phyloP scores from a whole-genome alignment of 2,888 invertebrate species.

The Cantharis lateralis region DNA sequence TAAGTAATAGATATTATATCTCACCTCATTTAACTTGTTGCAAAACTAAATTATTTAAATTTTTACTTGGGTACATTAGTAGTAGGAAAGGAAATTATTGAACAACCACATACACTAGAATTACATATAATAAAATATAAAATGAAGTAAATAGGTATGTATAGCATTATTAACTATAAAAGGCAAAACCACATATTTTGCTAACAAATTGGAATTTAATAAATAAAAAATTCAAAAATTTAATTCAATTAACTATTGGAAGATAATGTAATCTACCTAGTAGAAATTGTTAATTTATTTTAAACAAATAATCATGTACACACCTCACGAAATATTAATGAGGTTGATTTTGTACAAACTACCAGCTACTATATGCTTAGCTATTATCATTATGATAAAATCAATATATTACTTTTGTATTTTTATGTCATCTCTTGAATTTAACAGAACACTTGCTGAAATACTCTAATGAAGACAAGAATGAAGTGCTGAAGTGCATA shows the following conservation, averaged over 20 bases:
- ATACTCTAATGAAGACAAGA: neutral
- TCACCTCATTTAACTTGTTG: neutral
- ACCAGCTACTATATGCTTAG: neutral
- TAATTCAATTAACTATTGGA: neutral
- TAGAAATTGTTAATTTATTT: neutral
- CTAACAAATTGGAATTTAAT: neutral
- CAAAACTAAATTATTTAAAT: conserved; percentile 2
- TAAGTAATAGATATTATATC: neutral
- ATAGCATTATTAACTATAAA: neutral
- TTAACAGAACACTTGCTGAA: neutral
- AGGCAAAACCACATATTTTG: neutral
- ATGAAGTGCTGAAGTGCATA: neutral
- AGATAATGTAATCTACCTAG: neutral
- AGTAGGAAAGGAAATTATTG: neutral
- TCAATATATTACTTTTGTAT: neutral
- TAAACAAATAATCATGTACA: neutral
- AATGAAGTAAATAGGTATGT: neutral
- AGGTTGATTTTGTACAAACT: neutral
- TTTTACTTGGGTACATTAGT: neutral
- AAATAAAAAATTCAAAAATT: neutral
- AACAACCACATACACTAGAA: neutral
- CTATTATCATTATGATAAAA: neutral
- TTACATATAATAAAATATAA: neutral
- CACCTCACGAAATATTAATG: neutral
- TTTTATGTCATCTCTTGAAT: neutral